A percentile compares a stretch with the other conserved stretches of the same genome.
Conservation (phyloP, 2,888 invertebrate genomes). For the Endotricha flammealis region DNA sequence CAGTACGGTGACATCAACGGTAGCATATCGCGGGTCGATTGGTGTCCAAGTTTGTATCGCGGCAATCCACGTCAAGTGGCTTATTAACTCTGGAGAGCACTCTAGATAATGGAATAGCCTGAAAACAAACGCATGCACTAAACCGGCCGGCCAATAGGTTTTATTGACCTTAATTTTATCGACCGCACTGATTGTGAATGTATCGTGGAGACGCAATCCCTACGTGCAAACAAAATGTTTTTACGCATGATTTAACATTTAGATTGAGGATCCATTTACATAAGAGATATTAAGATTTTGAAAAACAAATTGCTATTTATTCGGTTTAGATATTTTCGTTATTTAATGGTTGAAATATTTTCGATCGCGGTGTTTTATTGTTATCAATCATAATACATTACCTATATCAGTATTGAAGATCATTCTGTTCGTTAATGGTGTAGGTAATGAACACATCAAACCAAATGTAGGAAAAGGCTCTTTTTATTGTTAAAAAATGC, state of each 20-base stretch:
- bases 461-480: too few species aligned
- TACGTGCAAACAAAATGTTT: slow-evolving; percentile 5
- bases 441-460: too few species aligned
- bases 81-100: slow-evolving; percentile 71
- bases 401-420: too few species aligned
- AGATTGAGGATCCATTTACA: background rate
- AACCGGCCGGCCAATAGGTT: slow-evolving; percentile 18
- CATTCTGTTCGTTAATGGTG: too few species aligned
- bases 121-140: slow-evolving; percentile 40
- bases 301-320: too few species aligned
- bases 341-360: too few species aligned
- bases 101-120: slow-evolving; percentile 70
- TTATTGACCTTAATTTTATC: slow-evolving; percentile 16
- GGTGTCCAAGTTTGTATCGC: slow-evolving; percentile 50
- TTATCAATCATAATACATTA: too few species aligned
- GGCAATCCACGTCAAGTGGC: slow-evolving; percentile 53
- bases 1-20: slow-evolving; percentile 50
- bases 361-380: too few species aligned
- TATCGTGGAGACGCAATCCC: background rate
- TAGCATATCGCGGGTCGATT: slow-evolving; percentile 39
- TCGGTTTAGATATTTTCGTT: too few species aligned
- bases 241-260: slow-evolving; percentile 3
- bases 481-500: too few species aligned
- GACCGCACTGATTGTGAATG: background rate
- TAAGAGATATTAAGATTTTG: background rate